Base-by-base conservation (phyloP, 2,888 invertebrate species). In the Labia minor region DNA sequence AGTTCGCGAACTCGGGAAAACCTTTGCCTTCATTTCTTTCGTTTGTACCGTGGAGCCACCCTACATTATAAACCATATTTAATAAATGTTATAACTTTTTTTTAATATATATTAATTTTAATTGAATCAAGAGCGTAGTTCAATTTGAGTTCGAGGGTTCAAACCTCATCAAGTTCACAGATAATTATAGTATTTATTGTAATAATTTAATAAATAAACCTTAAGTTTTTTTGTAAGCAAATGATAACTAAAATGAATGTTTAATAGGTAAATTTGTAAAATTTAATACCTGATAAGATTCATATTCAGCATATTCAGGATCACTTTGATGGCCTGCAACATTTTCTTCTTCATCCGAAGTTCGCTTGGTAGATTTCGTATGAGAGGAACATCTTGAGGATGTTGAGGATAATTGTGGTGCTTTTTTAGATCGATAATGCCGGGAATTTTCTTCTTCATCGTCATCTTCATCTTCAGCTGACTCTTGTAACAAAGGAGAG, bases 1-100 rank as follows among this genome's bases (percentile, higher is more conserved):
- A 21, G 94, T 94, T 75, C 90, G 86, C 26, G 93, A 93, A 64
- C 88, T 88, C 62, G 87, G 87, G 72, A 91, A 80, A 0, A 81
- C 16, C 16, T 69, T 66, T 6, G 33, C 33, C 11, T 33, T 33
- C 33, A 33, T 8, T 33, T 33, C 77, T 76, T 14, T 79, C 78
- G 33, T 68, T 67, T 0, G 78, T 77, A 49, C 81, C 79, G 81
- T 81, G 73, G 0, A 71, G 69, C 62, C 10, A 1, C 77, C 75
- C 63, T 77, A 19, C 62, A 63, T n/a, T n/a, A n/a, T n/a, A n/a
- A n/a, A n/a, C n/a, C n/a, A n/a, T n/a, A n/a, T n/a, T n/a, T n/a
- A n/a, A n/a, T n/a, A n/a, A n/a, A n/a, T n/a, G n/a, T n/a, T n/a
- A n/a, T n/a, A n/a, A n/a, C n/a, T n/a, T n/a, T n/a, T n/a, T n/a